A percentile compares a stretch with the other conserved stretches of the same genome.
These are phyloP conservation scores for Dryobates pubescens DNA, from an alignment of 2,797 vertebrate species.

Conservation along the genomic window DNA sequence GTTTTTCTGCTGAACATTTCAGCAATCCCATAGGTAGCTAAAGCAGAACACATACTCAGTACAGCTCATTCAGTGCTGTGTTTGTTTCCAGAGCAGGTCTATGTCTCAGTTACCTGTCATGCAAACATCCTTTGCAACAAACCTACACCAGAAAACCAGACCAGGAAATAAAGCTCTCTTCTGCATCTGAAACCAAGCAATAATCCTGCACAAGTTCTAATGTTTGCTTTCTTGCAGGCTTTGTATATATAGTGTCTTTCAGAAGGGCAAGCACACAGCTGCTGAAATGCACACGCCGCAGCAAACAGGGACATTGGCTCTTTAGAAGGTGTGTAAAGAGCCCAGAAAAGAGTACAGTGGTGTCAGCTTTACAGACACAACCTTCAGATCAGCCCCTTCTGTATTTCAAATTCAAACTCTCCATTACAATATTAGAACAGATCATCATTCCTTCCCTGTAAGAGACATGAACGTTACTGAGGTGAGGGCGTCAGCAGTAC, in stretches of 20 bases:
- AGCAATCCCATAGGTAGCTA: not conserved
- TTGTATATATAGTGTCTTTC: not conserved
- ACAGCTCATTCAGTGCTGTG: too few species aligned
- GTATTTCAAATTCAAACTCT: not conserved
- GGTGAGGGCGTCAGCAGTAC: rapidly evolving
- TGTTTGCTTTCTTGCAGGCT: not conserved
- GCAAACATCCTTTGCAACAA: too few species aligned
- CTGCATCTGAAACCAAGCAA: not conserved
- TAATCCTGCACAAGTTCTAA: not conserved
- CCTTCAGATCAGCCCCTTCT: not conserved
- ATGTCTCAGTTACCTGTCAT: not conserved
- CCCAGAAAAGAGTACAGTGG: rapidly evolving
- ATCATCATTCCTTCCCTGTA: rapidly evolving
- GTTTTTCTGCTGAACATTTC: not conserved
- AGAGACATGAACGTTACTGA: rapidly evolving
- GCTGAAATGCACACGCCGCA: rapidly evolving
- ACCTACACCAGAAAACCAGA: not conserved
- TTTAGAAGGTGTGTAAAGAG: not conserved
- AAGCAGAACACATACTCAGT: not conserved
- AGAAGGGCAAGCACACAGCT: not conserved
- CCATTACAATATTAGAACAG: not conserved
- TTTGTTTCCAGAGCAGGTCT: not conserved
- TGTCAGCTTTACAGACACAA: rapidly evolving
- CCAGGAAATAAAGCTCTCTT: not conserved
- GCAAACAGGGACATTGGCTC: rapidly evolving